phyloP scores from a whole-genome alignment of 2,888 invertebrate species.

The Drosophila parthenogenetica region DNA sequence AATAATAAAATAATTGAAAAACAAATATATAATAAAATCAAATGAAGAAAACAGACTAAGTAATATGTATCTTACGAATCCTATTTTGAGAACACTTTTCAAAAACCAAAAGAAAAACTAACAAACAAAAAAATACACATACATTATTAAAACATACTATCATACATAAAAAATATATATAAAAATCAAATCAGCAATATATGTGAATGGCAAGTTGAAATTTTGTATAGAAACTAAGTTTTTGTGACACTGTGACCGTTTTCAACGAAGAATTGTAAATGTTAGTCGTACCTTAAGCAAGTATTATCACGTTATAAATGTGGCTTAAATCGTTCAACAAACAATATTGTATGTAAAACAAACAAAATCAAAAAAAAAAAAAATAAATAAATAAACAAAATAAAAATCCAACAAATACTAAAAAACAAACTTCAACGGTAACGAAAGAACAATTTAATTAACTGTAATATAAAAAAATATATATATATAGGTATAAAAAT shows the following conservation, averaged over 20 bases:
- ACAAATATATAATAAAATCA: background rate
- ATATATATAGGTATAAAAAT: conserved; percentile 13
- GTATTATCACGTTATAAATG: conserved; percentile 64
- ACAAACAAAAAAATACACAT: background rate
- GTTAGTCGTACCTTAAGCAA: conserved; percentile 56
- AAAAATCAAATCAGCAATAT: conserved; percentile 29
- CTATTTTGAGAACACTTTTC: conserved; percentile 12
- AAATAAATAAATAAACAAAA: background rate
- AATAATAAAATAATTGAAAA: background rate
- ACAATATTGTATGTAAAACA: conserved; percentile 15
- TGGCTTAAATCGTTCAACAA: conserved; percentile 50
- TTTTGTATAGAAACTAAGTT: conserved; percentile 37
- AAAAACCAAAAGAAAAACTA: background rate
- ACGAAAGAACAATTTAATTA: background rate
- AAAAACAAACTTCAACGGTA: too few species aligned
- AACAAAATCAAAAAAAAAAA: conserved; percentile 17
- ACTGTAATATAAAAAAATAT: conserved; percentile 41
- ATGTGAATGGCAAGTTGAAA: conserved; percentile 18
- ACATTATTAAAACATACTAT: conserved; percentile 15
- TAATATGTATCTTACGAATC: conserved; percentile 11
- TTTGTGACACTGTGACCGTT: conserved; percentile 46
- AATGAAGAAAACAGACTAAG: background rate
- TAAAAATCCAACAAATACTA: background rate
- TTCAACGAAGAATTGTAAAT: conserved; percentile 52
- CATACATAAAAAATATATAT: background rate